Evolutionary conservation across 2,113 vertebrate species (phyloP), one percentile per base, ranked within the genome.

Genomic region (Caranx melampygus): DNA sequence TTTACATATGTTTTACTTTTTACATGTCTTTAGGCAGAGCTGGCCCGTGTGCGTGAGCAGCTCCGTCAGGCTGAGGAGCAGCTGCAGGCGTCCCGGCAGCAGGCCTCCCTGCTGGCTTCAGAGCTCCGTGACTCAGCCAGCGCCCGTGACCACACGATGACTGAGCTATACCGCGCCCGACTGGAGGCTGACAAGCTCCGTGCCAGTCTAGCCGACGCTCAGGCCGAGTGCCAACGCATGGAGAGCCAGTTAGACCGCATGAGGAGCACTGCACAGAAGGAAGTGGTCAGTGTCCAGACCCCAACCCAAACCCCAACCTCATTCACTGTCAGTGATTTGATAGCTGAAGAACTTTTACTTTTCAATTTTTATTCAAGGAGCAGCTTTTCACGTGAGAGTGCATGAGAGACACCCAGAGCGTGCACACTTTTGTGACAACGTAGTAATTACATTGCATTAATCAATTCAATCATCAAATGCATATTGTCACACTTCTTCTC

Each of bases 51-150:
- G 71, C 96, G 96, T 66, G 97, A 99, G 73, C 96, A 96, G 73
- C 96, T 99, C 82, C 96, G 96, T 67, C 97, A 97, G 91, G 93
- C 96, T 18, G 97, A 99, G 89, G 98, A 98, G 90, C 96, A 98
- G 85, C 95, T 98, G 45, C 96, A 98, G 88, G 96, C 96, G 18
- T 96, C 95, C 59, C 94, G 95, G 33, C 98, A 99, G 86, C 96
- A 98, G 94, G 96, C 95, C 64, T 87, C 94, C 34, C 92, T 98
- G 45, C 92, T 99, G 91, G 95, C 96, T n/a, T 95, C 95, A 31
- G 98, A 99, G 87, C 94, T 99, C 49, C 96, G 96, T 0, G 97
- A 99, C 15, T 94, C 96, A 3, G 95, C 97, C 51, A 95, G 95
- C 14, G 92, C 95, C 62, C 93, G 98, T 2, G 97, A 99, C 89